Evolutionary conservation across 64 coral and sea anemone genomes (phyloP).

Genomic region (Pachyseris speciosa): DNA sequence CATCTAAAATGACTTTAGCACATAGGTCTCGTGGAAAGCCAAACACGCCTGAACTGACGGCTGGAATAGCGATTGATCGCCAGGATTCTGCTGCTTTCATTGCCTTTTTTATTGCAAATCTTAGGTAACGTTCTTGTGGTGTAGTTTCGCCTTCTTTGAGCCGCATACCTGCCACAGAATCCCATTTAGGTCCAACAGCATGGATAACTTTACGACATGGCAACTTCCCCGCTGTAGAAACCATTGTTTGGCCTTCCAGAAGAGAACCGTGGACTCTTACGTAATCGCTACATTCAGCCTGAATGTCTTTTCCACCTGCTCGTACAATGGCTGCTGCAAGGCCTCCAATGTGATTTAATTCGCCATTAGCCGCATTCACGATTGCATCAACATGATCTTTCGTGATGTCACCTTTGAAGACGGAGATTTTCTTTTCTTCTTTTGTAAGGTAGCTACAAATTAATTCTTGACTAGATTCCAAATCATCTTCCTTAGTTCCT

Average conservation of each 20-base stretch:
- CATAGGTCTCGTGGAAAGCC: conserved; percentile 58
- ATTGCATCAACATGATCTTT: conserved; percentile 62
- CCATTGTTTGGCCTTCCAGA: conserved; percentile 28
- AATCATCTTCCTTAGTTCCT: not conserved
- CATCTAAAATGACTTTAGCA: conserved; percentile 57
- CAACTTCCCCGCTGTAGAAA: conserved; percentile 24
- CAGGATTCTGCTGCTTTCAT: not conserved
- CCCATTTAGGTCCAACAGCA: conserved; percentile 65
- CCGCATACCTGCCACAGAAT: not conserved
- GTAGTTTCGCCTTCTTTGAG: not conserved
- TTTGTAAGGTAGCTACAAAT: conserved; percentile 52
- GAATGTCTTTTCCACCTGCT: conserved; percentile 73
- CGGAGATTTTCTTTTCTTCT: conserved; percentile 12
- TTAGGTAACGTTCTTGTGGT: not conserved
- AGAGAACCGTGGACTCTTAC: not conserved
- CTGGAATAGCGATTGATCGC: conserved; percentile 67
- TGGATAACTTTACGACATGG: conserved; percentile 80
- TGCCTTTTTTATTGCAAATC: not conserved
- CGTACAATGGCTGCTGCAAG: conserved; percentile 56
- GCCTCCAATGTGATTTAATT: conserved; percentile 33
- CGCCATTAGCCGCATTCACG: conserved; percentile 67
- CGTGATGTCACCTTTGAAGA: conserved; percentile 65
- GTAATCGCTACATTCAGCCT: conserved; percentile 44
- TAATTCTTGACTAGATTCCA: not conserved
- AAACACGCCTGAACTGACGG: conserved; percentile 70